phyloP scores from a whole-genome alignment of 2,888 invertebrate genomes.

The Monoplex corrugatus region DNA sequence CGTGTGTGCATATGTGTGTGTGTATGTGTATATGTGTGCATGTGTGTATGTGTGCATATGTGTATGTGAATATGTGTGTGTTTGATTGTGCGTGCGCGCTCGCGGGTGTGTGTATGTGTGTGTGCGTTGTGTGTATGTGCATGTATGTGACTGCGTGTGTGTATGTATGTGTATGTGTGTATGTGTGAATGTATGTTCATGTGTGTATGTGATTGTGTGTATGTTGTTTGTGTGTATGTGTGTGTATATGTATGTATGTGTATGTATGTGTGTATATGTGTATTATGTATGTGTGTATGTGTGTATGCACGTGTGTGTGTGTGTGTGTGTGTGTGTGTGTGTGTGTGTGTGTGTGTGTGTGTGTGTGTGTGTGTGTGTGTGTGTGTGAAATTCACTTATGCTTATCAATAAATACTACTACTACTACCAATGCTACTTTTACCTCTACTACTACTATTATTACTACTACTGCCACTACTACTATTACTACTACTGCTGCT shows the following conservation, averaged over 20 bases:
- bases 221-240: neutral
- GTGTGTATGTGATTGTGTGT: neutral
- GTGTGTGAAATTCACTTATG: no score
- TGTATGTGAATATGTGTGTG: neutral
- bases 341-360: neutral
- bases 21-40: neutral
- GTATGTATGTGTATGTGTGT: neutral
- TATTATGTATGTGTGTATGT: neutral
- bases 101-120: neutral
- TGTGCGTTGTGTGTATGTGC: no score
- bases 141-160: neutral
- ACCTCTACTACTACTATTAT: no score
- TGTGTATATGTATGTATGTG: neutral
- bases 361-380: neutral
- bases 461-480: no score
- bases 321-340: constrained; percentile 2
- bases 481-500: no score
- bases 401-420: no score
- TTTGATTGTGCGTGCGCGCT: no score
- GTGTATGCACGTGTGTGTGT: neutral
- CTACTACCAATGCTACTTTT: no score
- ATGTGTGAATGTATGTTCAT: no score
- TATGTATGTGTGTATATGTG: neutral
- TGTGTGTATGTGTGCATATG: neutral
- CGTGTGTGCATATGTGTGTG: neutral